Percentiles rank a stretch among this genome's conserved stretches.
Conservation (phyloP, 2,888 invertebrate genomes). For the Thera britannica region DNA sequence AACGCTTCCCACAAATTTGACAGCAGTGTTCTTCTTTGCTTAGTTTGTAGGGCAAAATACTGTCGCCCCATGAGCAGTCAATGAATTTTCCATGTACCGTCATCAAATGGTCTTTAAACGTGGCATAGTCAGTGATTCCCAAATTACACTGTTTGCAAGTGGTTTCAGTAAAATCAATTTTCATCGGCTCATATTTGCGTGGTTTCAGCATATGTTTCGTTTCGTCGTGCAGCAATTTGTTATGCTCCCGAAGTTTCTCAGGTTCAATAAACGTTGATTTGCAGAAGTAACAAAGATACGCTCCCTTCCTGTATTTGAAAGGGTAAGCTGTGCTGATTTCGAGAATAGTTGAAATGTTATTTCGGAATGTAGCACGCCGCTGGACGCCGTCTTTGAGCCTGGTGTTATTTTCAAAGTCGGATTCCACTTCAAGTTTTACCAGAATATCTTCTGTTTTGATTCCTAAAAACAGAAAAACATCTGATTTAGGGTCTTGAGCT, state of each 20-base stretch:
- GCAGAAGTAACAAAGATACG: slow-evolving; percentile 75
- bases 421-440: slow-evolving; percentile 63
- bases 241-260: slow-evolving; percentile 72
- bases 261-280: slow-evolving; percentile 73
- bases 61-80: slow-evolving; percentile 68
- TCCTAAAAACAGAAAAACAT: slow-evolving; percentile 82
- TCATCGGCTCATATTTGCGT: slow-evolving; percentile 74
- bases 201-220: slow-evolving; percentile 61
- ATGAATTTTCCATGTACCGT: slow-evolving; percentile 64
- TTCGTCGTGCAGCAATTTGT: slow-evolving; percentile 59
- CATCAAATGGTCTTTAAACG: slow-evolving; percentile 64
- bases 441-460: slow-evolving; percentile 64
- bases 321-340: slow-evolving; percentile 74
- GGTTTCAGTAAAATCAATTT: slow-evolving; percentile 71
- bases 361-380: slow-evolving; percentile 69
- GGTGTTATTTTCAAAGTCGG: slow-evolving; percentile 51
- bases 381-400: slow-evolving; percentile 52
- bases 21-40: slow-evolving; percentile 70
- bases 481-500: slow-evolving; percentile 64
- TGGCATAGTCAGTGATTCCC: slow-evolving; percentile 60
- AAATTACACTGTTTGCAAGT: slow-evolving; percentile 67
- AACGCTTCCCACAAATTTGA: slow-evolving; percentile 73
- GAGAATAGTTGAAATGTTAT: slow-evolving; percentile 69
- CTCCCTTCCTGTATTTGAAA: slow-evolving; percentile 76
- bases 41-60: slow-evolving; percentile 75